These are phyloP conservation scores for Mythimna loreyi DNA, from an alignment of 2,888 invertebrate genomes.

Conservation along the genomic window DNA sequence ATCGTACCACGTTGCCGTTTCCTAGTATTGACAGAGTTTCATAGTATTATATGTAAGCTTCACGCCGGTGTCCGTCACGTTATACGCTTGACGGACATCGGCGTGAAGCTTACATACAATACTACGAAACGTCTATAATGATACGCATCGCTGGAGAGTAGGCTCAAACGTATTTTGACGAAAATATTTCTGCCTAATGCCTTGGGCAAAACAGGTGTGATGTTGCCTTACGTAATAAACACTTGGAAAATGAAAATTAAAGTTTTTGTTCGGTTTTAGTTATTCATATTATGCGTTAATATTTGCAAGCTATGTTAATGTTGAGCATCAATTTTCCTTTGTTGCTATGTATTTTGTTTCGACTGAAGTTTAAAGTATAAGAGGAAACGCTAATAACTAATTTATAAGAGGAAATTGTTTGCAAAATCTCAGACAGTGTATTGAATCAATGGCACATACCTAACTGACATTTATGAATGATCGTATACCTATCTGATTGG, in stretches of 20 bases:
- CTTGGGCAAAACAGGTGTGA: neutral
- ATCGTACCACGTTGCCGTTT: too few species aligned
- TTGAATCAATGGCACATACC: slow-evolving; percentile 2
- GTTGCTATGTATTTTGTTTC: slow-evolving; percentile 14
- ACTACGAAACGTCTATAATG: too few species aligned
- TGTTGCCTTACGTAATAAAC: neutral
- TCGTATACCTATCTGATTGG: too few species aligned
- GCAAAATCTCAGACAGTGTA: slow-evolving; percentile 3
- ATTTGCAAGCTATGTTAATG: slow-evolving; percentile 1
- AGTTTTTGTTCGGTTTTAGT: neutral
- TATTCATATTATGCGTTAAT: neutral
- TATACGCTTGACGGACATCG: too few species aligned
- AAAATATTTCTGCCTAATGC: neutral
- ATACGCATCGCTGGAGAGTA: too few species aligned
- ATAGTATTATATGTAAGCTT: too few species aligned
- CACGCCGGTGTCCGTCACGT: too few species aligned
- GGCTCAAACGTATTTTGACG: too few species aligned
- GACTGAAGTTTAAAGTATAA: neutral
- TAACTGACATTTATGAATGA: too few species aligned
- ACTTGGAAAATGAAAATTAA: neutral
- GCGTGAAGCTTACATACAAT: too few species aligned
- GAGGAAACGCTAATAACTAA: slow-evolving; percentile 10
- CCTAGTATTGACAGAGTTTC: too few species aligned
- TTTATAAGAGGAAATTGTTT: slow-evolving; percentile 8
- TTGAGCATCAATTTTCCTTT: neutral